Conservation (phyloP, 2,888 invertebrate species). For the Zootermopsis nevadensis region DNA sequence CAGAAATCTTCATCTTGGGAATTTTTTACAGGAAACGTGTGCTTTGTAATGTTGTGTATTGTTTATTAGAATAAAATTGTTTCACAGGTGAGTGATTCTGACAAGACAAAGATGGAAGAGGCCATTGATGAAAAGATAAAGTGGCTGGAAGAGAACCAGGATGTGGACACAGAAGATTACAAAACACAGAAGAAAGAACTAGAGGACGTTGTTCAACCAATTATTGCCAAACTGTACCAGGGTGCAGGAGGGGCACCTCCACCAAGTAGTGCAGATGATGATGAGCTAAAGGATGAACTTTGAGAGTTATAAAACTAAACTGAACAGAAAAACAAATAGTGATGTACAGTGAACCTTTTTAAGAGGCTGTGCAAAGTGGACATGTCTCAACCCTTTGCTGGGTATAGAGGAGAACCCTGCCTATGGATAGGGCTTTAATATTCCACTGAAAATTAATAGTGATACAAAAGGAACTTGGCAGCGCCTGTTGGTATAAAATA, state of each 20-base stretch:
- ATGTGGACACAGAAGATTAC: constrained; percentile 91
- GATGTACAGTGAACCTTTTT: constrained; percentile 1
- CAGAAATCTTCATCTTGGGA: too few relatives aligned
- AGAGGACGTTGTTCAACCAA: constrained; percentile 96
- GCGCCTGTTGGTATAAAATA: constrained; percentile 2
- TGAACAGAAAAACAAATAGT: constrained; percentile 1
- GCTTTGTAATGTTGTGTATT: too few relatives aligned
- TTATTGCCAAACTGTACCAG: constrained; percentile 96
- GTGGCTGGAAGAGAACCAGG: constrained; percentile 96
- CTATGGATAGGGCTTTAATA: constrained; percentile 34
- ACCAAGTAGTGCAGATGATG: constrained; percentile 74
- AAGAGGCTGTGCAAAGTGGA: neutral
- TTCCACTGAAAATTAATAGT: constrained; percentile 30
- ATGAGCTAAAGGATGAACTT: constrained; percentile 86
- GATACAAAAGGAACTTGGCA: constrained; percentile 8
- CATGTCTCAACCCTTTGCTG: neutral
- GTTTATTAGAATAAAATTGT: neutral
- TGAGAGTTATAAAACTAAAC: constrained; percentile 58
- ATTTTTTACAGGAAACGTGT: too few relatives aligned
- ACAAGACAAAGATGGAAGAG: constrained; percentile 94
- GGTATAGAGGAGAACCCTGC: constrained; percentile 1
- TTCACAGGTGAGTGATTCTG: constrained; percentile 77
- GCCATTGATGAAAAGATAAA: constrained; percentile 97
- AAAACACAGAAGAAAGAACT: constrained; percentile 95
- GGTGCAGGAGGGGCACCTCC: constrained; percentile 84